Conservation (phyloP, 2,113 vertebrate species). For the Astur gentilis region DNA sequence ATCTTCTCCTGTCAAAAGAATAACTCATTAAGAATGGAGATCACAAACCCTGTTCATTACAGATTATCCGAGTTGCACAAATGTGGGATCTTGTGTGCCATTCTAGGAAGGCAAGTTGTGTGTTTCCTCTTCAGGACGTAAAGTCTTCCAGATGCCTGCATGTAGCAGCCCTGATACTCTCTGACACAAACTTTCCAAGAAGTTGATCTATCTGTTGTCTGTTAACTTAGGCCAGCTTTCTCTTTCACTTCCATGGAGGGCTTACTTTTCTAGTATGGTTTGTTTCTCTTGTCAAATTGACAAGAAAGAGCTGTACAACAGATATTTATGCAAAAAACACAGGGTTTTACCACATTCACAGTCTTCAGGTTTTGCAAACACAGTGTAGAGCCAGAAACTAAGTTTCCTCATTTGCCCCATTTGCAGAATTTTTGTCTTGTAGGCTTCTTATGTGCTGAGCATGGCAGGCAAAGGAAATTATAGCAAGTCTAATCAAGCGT, state of each 20-base stretch:
- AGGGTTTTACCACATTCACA: fast-evolving
- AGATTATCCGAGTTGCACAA: neutral
- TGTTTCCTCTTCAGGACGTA: neutral
- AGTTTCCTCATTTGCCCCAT: neutral
- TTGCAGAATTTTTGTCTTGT: neutral
- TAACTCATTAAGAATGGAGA: slow-evolving; percentile 13
- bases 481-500: neutral
- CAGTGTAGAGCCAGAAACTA: neutral
- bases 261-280: neutral
- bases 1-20: slow-evolving; percentile 6
- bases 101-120: neutral
- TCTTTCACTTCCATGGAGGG: neutral
- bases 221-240: neutral
- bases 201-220: neutral
- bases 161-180: neutral
- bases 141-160: neutral
- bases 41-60: neutral
- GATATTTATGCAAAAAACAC: neutral
- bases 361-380: neutral
- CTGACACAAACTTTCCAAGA: neutral
- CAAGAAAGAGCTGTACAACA: neutral
- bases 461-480: neutral
- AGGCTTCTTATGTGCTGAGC: neutral
- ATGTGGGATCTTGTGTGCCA: neutral
- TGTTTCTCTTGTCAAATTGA: neutral